A percentile compares a stretch with the other conserved stretches of the same genome.
These are phyloP conservation scores for Ceryle rudis DNA, from an alignment of 2,797 vertebrate species.

Conservation along the genomic window DNA sequence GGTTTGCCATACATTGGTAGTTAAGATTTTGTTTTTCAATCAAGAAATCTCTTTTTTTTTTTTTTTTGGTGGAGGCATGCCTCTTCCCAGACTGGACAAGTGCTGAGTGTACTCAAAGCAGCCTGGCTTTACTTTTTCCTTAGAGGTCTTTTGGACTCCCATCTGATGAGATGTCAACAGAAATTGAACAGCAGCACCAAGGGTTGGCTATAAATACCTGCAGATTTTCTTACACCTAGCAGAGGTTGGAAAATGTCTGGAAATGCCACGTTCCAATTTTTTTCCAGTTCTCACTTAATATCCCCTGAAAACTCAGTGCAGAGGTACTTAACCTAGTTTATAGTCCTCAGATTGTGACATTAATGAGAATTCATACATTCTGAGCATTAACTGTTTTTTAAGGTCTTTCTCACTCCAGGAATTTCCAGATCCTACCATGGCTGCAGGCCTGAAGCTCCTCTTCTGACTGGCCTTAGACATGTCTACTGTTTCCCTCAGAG, in stretches of 20 bases:
- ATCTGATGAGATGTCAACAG: neutral
- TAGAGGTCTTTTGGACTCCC: neutral
- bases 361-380: neutral
- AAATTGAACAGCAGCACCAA: neutral
- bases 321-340: neutral
- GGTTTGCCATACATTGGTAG: neutral
- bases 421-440: neutral
- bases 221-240: neutral
- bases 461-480: too few relatives aligned
- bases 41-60: neutral
- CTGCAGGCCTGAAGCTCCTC: too few relatives aligned
- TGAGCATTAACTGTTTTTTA: neutral
- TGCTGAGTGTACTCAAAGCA: neutral
- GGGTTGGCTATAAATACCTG: neutral
- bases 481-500: neutral
- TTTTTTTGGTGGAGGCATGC: neutral
- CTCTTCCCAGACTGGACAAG: neutral
- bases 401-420: neutral
- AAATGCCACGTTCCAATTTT: neutral
- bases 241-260: neutral
- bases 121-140: neutral
- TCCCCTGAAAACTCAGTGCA: neutral
- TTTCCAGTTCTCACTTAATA: neutral
- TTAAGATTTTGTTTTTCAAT: neutral
- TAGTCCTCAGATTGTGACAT: neutral